These are phyloP conservation scores for Drosophila infuscata DNA, from an alignment of 2,888 invertebrate genomes.

Conservation along the genomic window DNA sequence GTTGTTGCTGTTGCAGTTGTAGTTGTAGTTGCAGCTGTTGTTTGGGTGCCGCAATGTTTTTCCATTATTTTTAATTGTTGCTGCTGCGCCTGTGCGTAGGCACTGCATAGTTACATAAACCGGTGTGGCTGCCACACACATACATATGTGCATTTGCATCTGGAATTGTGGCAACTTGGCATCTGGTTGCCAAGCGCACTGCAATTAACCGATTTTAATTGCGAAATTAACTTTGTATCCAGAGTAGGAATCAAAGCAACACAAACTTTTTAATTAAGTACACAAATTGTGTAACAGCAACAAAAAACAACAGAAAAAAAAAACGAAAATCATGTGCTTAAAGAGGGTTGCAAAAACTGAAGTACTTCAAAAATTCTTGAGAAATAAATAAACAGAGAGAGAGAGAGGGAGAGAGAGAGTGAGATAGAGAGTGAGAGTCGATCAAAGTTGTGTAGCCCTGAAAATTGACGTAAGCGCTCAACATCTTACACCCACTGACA, in stretches of 20 bases:
- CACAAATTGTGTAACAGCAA: slow-evolving; percentile 27
- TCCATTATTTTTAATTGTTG: slow-evolving; percentile 77
- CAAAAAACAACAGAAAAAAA: not conserved
- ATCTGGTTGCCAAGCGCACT: slow-evolving; percentile 32
- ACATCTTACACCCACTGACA: not conserved
- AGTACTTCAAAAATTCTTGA: not conserved
- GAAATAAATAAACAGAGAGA: slow-evolving; percentile 3
- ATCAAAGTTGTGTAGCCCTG: slow-evolving; percentile 41
- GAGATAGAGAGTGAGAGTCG: slow-evolving; percentile 7
- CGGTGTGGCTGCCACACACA: slow-evolving; percentile 7
- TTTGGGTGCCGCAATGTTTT: slow-evolving; percentile 53
- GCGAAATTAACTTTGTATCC: slow-evolving; percentile 62
- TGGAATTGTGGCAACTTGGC: slow-evolving; percentile 19
- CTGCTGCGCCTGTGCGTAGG: slow-evolving; percentile 57
- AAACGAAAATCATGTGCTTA: not conserved
- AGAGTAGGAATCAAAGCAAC: slow-evolving; percentile 53
- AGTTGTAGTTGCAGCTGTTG: slow-evolving; percentile 27
- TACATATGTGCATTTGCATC: slow-evolving; percentile 2
- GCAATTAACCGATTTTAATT: slow-evolving; percentile 63
- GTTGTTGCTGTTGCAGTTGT: slow-evolving; percentile 23
- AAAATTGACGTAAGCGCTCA: slow-evolving; percentile 31
- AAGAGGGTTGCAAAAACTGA: slow-evolving; percentile 1
- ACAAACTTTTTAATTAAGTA: slow-evolving; percentile 68
- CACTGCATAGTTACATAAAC: slow-evolving; percentile 42
- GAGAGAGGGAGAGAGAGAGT: not conserved